Evolutionary conservation across 2,797 vertebrate species (phyloP), one percentile per base, ranked within the genome.

Genomic region (Periophthalmus magnuspinnatus): DNA sequence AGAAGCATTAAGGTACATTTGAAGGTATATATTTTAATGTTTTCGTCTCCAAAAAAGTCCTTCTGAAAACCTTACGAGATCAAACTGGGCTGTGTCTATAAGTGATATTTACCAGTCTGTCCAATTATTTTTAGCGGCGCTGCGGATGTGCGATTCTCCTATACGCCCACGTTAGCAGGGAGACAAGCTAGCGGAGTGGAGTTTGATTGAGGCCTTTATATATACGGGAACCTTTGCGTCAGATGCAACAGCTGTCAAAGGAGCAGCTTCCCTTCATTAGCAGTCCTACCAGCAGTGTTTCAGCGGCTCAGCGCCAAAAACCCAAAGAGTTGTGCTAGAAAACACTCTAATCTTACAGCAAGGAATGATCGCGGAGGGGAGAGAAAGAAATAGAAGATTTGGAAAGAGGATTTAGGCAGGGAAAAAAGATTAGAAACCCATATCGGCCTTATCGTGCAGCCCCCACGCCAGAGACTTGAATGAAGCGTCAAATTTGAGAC

Each of bases 401-500:
- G 87, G 88, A 91, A 92, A 89, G 91, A 17, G 58, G 93, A 93
- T 93, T 94, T 93, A 92, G 82, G 88, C 86, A 88, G 84, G 88
- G 83, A n/a, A 36, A 81, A 91, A 91, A 93, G 91, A 93, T 93
- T 92, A 93, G 88, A 91, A 91, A 90, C 86, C 89, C 87, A 87
- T 94, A 94, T 93, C 92, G 84, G 89, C 85, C 92, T 93, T 94
- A 94, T 94, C 91, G 77, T 83, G 82, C 88, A 88, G 90, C 88
- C 87, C 88, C 91, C 93, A 93, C 91, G 91, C 91, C 86, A 86
- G 88, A 86, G 91, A 92, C 84, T 87, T 93, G 92, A 93, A 93
- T 90, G 90, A 91, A 92, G 91, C 93, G 92, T 94, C 94, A 93
- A 92, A 93, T 94, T 92, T 89, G 90, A 93, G 91, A 92, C 90